These are phyloP conservation scores for Ichneumoninae sp. DNA, from an alignment of 2,888 invertebrate species.

Conservation along the genomic window DNA sequence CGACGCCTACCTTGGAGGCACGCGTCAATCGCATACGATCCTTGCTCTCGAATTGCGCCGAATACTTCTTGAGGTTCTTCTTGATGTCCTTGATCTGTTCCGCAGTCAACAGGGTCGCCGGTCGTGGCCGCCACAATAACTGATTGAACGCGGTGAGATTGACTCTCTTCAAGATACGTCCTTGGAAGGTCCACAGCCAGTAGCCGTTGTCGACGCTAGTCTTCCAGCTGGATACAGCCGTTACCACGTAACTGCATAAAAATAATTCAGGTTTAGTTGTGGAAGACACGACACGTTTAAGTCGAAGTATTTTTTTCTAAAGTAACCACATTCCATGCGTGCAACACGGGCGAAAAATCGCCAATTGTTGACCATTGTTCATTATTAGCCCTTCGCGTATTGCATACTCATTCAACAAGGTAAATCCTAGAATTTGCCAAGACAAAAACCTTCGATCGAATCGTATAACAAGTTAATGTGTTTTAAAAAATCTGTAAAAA, in stretches of 20 bases:
- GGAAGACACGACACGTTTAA: not conserved
- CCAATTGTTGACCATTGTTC: no score
- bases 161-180: constrained; percentile 91
- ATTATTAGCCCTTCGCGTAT: no score
- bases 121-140: constrained; percentile 97
- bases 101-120: constrained; percentile 92
- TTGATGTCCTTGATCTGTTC: constrained; percentile 97
- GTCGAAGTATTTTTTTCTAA: not conserved
- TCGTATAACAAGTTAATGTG: no score
- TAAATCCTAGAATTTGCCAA: no score
- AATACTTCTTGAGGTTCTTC: constrained; percentile 99
- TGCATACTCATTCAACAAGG: no score
- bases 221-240: constrained; percentile 97
- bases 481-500: not conserved
- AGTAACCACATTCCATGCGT: no score
- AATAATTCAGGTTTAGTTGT: not conserved
- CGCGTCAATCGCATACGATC: constrained; percentile 96
- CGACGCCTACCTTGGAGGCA: constrained; percentile 90
- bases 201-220: constrained; percentile 96
- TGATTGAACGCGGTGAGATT: constrained; percentile 97
- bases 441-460: no score
- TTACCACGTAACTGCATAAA: constrained; percentile 91
- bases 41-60: constrained; percentile 97
- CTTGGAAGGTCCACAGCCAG: constrained; percentile 99
- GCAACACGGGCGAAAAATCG: no score